Evolutionary conservation across 2,888 invertebrate species (phyloP).

Genomic region (Limnephilus auricula): DNA sequence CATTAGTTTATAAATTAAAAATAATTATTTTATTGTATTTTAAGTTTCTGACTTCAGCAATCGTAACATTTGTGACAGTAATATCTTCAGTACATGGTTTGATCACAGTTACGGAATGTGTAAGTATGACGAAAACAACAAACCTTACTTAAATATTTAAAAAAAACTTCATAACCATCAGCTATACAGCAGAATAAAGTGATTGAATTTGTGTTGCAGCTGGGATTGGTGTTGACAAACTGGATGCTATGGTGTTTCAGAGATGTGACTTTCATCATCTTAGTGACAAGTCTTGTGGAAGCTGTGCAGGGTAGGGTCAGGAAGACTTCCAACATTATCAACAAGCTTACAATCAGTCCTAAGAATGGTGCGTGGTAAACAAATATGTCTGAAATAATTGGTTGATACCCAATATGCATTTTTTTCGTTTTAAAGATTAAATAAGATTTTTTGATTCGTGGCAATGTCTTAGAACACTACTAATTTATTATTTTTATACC

Average conservation of each 20-base stretch:
- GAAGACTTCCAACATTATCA: slow-evolving; percentile 61
- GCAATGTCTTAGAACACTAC: too few relatives aligned
- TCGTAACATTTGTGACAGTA: slow-evolving; percentile 60
- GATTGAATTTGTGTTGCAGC: slow-evolving; percentile 42
- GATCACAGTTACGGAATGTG: slow-evolving; percentile 53
- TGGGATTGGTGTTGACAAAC: slow-evolving; percentile 39
- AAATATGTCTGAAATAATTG: background rate
- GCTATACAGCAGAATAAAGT: background rate
- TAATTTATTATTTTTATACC: too few relatives aligned
- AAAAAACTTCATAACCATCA: too few relatives aligned
- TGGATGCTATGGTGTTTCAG: slow-evolving; percentile 58
- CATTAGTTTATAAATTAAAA: too few relatives aligned
- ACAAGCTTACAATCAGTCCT: slow-evolving; percentile 62
- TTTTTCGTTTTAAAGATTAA: too few relatives aligned
- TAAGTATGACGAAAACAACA: background rate
- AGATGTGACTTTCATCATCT: slow-evolving; percentile 56
- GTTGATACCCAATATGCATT: too few relatives aligned
- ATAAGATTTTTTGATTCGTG: too few relatives aligned
- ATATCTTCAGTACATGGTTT: slow-evolving; percentile 60
- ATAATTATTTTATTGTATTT: slow-evolving; percentile 4
- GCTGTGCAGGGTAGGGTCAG: slow-evolving; percentile 58
- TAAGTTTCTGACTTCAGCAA: slow-evolving; percentile 61
- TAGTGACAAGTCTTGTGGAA: slow-evolving; percentile 60
- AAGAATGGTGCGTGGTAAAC: slow-evolving; percentile 54
- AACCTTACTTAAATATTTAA: too few relatives aligned